Percentiles rank a stretch among this genome's conserved stretches.
Conservation (phyloP, 2,113 vertebrate genomes). For the Pelvicachromis taeniatus region DNA sequence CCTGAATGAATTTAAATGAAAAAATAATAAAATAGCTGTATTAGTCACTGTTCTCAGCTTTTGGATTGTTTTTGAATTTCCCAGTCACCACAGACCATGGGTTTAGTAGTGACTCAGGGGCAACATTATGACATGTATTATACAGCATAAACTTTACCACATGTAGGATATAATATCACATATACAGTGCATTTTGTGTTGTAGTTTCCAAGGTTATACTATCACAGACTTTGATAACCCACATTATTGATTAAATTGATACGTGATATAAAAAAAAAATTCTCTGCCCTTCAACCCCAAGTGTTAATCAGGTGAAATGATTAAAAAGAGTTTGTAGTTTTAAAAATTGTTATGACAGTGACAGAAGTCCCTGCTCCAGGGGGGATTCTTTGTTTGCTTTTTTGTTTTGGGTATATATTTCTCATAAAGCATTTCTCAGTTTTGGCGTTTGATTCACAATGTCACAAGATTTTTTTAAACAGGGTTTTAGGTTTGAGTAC, state of each 20-base stretch:
- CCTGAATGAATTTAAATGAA: neutral
- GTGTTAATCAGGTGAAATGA: fast-evolving
- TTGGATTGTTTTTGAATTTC: too few species aligned
- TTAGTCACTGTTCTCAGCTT: neutral
- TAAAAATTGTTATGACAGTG: neutral
- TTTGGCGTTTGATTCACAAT: too few species aligned
- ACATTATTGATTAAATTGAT: neutral
- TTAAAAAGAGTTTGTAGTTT: neutral
- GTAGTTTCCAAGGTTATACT: neutral
- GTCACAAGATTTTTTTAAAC: neutral
- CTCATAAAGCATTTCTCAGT: too few species aligned
- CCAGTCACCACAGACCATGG: neutral
- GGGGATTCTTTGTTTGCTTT: too few species aligned
- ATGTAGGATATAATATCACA: neutral
- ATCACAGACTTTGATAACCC: neutral
- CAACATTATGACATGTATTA: neutral
- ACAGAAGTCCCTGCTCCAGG: neutral
- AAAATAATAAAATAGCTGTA: fast-evolving
- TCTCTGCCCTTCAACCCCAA: neutral
- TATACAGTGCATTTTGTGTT: neutral
- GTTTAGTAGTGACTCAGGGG: neutral
- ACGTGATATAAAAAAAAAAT: neutral
- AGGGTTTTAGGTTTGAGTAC: neutral
- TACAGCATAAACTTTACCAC: neutral
- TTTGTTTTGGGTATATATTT: too few species aligned